Evolutionary conservation across 1,140 invertebrate species (phyloP).

Genomic region (Stenopsyche tienmushanensis): DNA sequence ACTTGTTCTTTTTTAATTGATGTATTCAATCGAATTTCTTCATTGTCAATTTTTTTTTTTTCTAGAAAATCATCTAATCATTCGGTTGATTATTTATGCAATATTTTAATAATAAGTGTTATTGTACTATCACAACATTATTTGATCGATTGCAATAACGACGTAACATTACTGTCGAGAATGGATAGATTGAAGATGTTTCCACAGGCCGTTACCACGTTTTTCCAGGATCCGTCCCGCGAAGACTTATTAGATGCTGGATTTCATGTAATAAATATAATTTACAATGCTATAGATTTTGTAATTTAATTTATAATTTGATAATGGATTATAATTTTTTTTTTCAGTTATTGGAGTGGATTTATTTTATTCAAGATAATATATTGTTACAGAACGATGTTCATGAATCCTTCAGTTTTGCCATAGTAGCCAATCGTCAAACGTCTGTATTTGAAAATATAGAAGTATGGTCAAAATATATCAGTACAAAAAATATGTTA

Average conservation of each 20-base stretch:
- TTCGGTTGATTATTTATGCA: slow-evolving; percentile 1
- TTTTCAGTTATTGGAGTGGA: slow-evolving; percentile 13
- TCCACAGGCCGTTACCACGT: neutral
- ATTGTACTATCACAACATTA: slow-evolving; percentile 19
- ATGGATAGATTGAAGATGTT: slow-evolving; percentile 6
- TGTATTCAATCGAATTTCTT: no score
- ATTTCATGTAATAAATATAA: slow-evolving; percentile 14
- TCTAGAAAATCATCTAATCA: neutral
- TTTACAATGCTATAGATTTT: no score
- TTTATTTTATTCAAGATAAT: slow-evolving; percentile 7
- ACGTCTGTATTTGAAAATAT: neutral
- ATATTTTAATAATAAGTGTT: neutral
- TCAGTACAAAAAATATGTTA: neutral
- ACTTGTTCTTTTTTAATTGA: neutral
- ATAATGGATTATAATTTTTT: neutral
- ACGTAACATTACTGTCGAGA: neutral
- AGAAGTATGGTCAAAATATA: slow-evolving; percentile 10
- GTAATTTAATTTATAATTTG: no score
- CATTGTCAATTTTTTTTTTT: slow-evolving; percentile 10
- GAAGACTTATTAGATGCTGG: neutral
- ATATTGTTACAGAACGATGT: neutral
- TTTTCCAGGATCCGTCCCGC: neutral
- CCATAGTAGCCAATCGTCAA: neutral
- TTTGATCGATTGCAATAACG: neutral
- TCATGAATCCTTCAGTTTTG: neutral